Evolutionary conservation across 2,113 vertebrate species (phyloP).

Genomic region (Coracopsis vasa): DNA sequence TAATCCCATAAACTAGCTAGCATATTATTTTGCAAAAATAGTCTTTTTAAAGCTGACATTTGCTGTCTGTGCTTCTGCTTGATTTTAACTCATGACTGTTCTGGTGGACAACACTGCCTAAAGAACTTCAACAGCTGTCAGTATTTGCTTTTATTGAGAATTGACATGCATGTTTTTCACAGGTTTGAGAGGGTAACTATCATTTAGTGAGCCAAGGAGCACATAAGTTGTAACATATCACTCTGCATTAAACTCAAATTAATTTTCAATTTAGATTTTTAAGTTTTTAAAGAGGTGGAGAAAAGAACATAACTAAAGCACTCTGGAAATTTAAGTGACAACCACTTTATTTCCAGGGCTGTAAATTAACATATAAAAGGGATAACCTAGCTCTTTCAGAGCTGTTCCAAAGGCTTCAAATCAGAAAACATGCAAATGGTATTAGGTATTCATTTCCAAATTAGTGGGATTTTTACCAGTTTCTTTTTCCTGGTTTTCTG

Average conservation of each 20-base stretch:
- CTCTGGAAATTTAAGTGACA: background rate
- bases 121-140: background rate
- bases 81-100: background rate
- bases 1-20: background rate
- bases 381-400: background rate
- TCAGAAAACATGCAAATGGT: background rate
- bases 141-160: background rate
- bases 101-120: background rate
- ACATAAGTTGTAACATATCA: background rate
- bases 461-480: background rate
- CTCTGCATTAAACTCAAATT: background rate
- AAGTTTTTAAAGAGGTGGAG: background rate
- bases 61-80: background rate
- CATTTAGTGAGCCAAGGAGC: background rate
- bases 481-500: background rate
- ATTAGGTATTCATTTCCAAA: background rate
- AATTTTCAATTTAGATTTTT: background rate
- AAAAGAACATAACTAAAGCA: background rate
- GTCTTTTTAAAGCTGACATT: background rate
- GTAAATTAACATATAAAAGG: background rate
- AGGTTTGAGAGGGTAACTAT: conserved; percentile 1
- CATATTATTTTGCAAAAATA: background rate
- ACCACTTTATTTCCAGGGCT: background rate
- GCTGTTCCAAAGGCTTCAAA: background rate
- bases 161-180: background rate